A percentile compares a stretch with the other conserved stretches of the same genome.
phyloP scores from a whole-genome alignment of 2,113 vertebrate genomes.

The Actenoides hombroni region DNA sequence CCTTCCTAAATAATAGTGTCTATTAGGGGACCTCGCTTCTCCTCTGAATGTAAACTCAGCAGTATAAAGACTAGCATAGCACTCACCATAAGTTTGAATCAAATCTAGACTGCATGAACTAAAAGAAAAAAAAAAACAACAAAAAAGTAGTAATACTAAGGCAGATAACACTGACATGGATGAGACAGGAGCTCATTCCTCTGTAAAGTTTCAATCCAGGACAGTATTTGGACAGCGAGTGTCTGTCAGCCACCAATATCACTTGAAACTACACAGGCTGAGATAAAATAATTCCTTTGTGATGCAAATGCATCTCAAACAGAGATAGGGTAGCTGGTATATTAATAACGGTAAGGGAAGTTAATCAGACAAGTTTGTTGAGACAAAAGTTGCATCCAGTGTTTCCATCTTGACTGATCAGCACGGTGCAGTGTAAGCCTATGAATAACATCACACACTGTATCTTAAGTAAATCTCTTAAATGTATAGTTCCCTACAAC shows the following conservation, averaged over 20 bases:
- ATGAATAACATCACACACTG: neutral
- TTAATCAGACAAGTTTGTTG: neutral
- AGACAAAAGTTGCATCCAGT: neutral
- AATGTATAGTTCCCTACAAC: neutral
- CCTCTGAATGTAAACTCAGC: neutral
- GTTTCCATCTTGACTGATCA: constrained; percentile 3
- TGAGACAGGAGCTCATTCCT: neutral
- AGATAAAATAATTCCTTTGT: constrained; percentile 14
- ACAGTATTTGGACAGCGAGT: neutral
- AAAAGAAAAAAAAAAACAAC: neutral
- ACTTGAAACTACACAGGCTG: neutral
- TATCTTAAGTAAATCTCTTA: neutral
- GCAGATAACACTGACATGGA: neutral
- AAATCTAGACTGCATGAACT: neutral
- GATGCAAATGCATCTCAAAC: constrained; percentile 1
- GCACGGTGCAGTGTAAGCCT: neutral
- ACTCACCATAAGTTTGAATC: neutral
- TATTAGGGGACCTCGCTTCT: neutral
- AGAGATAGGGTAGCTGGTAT: neutral
- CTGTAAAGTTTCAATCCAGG: neutral
- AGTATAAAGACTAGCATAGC: neutral
- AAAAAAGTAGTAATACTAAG: neutral
- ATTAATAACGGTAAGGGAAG: neutral
- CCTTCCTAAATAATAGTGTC: neutral
- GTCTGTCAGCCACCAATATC: neutral